Base-by-base conservation (phyloP, 2,888 invertebrate genomes). In the Cephonodes hylas region DNA sequence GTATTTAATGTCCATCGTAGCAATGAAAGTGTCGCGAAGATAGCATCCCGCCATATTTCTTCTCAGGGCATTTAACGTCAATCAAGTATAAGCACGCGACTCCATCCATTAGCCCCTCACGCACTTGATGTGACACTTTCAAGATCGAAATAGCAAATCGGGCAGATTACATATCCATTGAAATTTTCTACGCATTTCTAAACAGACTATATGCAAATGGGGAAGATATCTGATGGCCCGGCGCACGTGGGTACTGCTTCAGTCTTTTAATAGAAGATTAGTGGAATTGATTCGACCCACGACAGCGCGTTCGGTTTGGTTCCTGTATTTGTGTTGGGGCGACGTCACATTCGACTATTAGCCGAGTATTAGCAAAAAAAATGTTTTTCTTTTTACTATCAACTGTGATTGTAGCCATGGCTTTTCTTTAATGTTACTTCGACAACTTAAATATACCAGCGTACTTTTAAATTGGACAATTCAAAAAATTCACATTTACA, bases 141-240 rank as follows among this genome's bases (percentile, higher is more conserved):
- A 25, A 60, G 8, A 60, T 58, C 63, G 13, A 44, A 62, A 27
- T 60, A 53, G 48, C 61, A 57, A 42, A 62, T 59, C 48, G 31
- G 42, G 10, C 23, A 63, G 73, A 71, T 69, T 71, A 67, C 63
- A 59, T 45, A 58, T 67, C 66, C 66, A 65, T 45, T 66, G 67
- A 67, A 73, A 69, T 76, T 72, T 74, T 70, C 71, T 71, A 65
- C 66, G 58, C 72, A 80, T 83, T 84, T 86, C 82, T 85, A 82
- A 88, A 81, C 85, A 85, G 88, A 87, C 86, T 86, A 88, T 86
- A 92, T 91, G 91, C 88, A 89, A 92, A 92, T 89, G 65, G 67
- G 69, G 65, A 63, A 62, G 64, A 72, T 84, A 89, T 89, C 90
- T 78, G 87, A 89, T 88, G 82, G 72, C 72, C 66, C 69, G 63